These are phyloP conservation scores for Liasis olivaceus DNA, from an alignment of 2,797 vertebrate species.

Conservation along the genomic window DNA sequence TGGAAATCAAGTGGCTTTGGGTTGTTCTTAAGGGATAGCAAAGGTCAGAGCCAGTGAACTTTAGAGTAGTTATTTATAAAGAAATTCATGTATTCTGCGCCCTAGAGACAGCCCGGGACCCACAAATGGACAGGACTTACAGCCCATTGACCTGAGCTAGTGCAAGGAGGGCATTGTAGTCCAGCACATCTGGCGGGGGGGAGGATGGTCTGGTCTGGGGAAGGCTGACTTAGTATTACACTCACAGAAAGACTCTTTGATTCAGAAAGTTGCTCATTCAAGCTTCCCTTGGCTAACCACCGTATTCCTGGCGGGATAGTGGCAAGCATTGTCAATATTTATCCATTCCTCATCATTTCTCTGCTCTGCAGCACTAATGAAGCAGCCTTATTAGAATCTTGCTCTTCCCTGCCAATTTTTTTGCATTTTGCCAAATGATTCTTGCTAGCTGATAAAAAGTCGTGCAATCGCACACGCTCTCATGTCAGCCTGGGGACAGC, in stretches of 20 bases:
- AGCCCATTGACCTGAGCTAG: neutral
- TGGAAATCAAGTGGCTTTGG: neutral
- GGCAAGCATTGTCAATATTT: slow-evolving; percentile 30
- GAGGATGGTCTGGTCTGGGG: neutral
- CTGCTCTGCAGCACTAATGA: slow-evolving; percentile 14
- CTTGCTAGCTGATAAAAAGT: neutral
- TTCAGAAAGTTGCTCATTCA: neutral
- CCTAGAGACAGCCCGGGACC: neutral
- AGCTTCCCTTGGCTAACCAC: neutral
- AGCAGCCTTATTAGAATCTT: slow-evolving; percentile 6
- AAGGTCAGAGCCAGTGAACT: neutral
- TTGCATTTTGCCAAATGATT: neutral
- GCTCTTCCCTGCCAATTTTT: neutral
- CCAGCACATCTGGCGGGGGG: too few relatives aligned
- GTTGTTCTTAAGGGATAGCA: neutral
- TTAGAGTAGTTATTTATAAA: neutral
- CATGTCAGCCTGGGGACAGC: neutral
- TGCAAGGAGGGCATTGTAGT: neutral
- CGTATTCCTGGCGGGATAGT: neutral
- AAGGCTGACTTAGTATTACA: neutral
- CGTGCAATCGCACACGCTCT: too few relatives aligned
- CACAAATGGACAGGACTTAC: neutral
- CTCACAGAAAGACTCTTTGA: neutral
- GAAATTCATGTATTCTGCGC: neutral
- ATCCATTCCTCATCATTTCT: neutral